A percentile compares a stretch with the other conserved stretches of the same genome.
These are phyloP conservation scores for Prochilodus magdalenae DNA, from an alignment of 2,113 vertebrate species.

Conservation along the genomic window DNA sequence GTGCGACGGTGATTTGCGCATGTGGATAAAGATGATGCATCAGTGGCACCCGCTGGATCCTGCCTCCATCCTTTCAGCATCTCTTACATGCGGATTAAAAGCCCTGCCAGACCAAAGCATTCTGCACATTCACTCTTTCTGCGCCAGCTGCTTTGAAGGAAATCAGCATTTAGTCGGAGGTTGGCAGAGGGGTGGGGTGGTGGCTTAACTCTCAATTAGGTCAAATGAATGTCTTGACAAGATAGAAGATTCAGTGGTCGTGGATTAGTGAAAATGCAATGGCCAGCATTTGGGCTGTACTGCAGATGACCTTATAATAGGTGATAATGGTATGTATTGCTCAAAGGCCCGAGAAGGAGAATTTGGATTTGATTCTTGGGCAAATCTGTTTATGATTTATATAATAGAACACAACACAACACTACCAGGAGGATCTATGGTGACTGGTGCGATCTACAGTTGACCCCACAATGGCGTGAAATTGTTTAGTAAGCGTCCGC, in stretches of 20 bases:
- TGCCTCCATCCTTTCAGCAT: background rate
- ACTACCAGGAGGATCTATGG: background rate
- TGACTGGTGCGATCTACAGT: background rate
- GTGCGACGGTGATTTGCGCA: conserved; percentile 6
- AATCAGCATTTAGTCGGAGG: background rate
- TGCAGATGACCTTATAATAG: background rate
- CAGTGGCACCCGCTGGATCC: conserved; percentile 28
- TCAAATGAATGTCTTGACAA: conserved; percentile 39
- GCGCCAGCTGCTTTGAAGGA: conserved; percentile 34
- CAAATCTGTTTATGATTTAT: background rate
- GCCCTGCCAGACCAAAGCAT: conserved; percentile 39
- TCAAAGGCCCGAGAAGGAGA: background rate
- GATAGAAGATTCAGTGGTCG: conserved; percentile 27
- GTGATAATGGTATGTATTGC: background rate
- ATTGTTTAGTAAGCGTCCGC: background rate
- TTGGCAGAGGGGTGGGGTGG: background rate
- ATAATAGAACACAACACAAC: background rate
- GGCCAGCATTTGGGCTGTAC: background rate
- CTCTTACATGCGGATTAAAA: conserved; percentile 36
- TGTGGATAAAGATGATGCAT: conserved; percentile 26
- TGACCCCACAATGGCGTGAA: background rate
- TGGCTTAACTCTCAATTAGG: conserved; percentile 45
- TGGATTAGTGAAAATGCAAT: conserved; percentile 41
- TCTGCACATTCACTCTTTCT: conserved; percentile 37
- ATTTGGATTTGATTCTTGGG: background rate